These are phyloP conservation scores for Megaceryle alcyon DNA, from an alignment of 2,797 vertebrate species.

Conservation along the genomic window DNA sequence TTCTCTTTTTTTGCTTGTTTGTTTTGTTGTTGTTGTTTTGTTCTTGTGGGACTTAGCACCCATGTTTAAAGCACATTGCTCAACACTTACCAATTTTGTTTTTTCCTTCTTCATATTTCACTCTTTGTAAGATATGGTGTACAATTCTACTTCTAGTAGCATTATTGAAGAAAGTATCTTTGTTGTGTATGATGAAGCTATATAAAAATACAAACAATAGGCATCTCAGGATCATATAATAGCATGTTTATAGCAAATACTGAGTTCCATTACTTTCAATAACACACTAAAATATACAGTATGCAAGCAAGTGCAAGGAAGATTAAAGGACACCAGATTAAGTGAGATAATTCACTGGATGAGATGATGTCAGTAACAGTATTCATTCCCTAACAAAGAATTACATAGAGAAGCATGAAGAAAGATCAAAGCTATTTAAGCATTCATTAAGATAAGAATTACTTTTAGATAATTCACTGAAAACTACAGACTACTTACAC, in stretches of 20 bases:
- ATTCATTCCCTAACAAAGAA: neutral
- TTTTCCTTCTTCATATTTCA: constrained; percentile 95
- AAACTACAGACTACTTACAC: neutral
- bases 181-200: constrained; percentile 97
- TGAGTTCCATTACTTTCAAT: neutral
- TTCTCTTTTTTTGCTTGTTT: too few species aligned
- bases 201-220: constrained; percentile 46
- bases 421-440: neutral
- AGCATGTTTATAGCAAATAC: neutral
- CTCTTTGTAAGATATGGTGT: constrained; percentile 92
- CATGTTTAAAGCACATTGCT: neutral
- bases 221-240: neutral
- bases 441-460: neutral
- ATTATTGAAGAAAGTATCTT: constrained; percentile 95
- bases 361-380: neutral
- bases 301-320: neutral
- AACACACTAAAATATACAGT: neutral
- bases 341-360: neutral
- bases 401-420: neutral
- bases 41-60: neutral
- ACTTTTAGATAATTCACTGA: neutral
- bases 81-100: constrained; percentile 90
- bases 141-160: constrained; percentile 93
- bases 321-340: neutral
- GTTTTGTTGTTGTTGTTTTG: neutral